A percentile compares a stretch with the other conserved stretches of the same genome.
These are phyloP conservation scores for Nibea coibor DNA, from an alignment of 2,113 vertebrate genomes.

Conservation along the genomic window DNA sequence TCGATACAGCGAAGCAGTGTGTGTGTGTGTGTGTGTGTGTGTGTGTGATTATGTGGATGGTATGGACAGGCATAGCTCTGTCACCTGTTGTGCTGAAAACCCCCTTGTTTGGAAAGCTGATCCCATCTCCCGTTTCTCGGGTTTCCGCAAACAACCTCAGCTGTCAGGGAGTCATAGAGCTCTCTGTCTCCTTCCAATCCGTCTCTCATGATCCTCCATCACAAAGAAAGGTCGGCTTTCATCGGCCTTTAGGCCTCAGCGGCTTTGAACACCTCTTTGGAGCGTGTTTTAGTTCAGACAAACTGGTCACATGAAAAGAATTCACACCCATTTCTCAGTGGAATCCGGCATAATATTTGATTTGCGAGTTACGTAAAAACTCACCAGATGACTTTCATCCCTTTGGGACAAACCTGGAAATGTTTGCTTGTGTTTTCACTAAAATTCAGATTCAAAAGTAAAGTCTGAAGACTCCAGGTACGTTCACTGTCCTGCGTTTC, in stretches of 20 bases:
- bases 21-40: not conserved
- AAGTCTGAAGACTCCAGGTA: not conserved
- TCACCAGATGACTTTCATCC: not conserved
- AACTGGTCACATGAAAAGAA: not conserved
- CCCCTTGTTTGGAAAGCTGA: constrained; percentile 63
- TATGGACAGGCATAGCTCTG: constrained; percentile 26
- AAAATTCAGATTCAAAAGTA: not conserved
- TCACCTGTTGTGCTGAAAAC: constrained; percentile 68
- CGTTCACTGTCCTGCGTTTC: not conserved
- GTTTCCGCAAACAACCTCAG: constrained; percentile 73
- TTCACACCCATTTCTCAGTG: constrained; percentile 1
- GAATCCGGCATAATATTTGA: not conserved
- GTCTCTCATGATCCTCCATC: constrained; percentile 27
- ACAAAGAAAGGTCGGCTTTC: constrained; percentile 61
- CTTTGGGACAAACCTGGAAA: not conserved
- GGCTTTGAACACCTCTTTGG: constrained; percentile 18
- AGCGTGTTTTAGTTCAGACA: not conserved
- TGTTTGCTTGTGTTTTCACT: not conserved
- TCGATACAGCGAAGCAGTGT: constrained; percentile 35
- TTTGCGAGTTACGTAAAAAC: not conserved
- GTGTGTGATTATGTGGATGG: constrained; percentile 5
- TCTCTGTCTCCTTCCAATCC: constrained; percentile 41
- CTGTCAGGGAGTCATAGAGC: constrained; percentile 54
- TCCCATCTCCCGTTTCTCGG: constrained; percentile 51
- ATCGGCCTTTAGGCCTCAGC: constrained; percentile 21